phyloP scores from a whole-genome alignment of 2,888 invertebrate species.

The Piscicola geometra region DNA sequence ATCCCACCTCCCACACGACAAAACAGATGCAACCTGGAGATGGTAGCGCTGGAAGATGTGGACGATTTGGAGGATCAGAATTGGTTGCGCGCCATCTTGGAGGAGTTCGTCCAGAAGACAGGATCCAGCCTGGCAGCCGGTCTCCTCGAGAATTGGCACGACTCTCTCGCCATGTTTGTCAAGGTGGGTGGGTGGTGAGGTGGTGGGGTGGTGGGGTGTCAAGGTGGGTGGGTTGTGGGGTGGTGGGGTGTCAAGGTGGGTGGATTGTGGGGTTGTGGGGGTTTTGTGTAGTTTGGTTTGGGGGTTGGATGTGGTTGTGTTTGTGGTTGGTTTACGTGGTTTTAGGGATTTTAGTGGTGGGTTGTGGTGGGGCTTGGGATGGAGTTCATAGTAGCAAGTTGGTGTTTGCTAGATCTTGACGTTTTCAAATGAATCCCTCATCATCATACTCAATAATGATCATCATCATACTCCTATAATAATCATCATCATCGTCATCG shows the following conservation, averaged over 20 bases:
- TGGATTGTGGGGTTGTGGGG: background rate
- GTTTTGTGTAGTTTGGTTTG: too few relatives aligned
- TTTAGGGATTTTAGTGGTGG: too few relatives aligned
- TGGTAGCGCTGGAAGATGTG: conserved; percentile 82
- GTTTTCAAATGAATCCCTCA: too few relatives aligned
- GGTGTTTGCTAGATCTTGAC: background rate
- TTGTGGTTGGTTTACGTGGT: too few relatives aligned
- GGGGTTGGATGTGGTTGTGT: too few relatives aligned
- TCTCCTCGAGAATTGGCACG: conserved; percentile 74
- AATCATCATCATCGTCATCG: background rate
- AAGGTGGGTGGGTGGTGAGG: too few relatives aligned
- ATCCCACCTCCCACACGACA: conserved; percentile 32
- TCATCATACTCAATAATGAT: too few relatives aligned
- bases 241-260: too few relatives aligned
- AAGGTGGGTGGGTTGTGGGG: too few relatives aligned
- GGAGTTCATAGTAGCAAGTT: too few relatives aligned
- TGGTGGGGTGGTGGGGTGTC: too few relatives aligned
- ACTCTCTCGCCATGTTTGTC: conserved; percentile 72
- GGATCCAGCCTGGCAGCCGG: conserved; percentile 77
- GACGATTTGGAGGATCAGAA: conserved; percentile 72
- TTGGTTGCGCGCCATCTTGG: conserved; percentile 70
- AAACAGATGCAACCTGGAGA: conserved; percentile 82
- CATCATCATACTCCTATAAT: background rate
- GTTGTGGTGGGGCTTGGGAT: too few relatives aligned
- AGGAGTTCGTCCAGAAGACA: conserved; percentile 81